Percentiles rank a stretch among this genome's conserved stretches.
Evolutionary conservation across 2,888 invertebrate genomes (phyloP).

Genomic region (Teinopalpus imperialis): DNA sequence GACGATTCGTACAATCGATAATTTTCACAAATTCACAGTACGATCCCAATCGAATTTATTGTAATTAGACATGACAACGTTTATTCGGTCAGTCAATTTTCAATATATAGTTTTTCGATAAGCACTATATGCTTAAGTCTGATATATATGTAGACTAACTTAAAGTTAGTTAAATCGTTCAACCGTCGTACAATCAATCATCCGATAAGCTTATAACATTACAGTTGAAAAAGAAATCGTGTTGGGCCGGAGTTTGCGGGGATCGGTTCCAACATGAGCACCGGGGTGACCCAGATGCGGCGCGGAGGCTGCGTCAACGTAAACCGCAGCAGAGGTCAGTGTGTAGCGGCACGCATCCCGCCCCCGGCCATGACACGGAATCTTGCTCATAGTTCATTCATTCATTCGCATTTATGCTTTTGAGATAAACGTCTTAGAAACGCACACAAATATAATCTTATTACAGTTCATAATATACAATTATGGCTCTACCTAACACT

Average conservation of each 20-base stretch:
- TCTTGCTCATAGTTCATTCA: conserved; percentile 28
- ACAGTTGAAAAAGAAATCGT: conserved; percentile 21
- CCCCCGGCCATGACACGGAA: conserved; percentile 50
- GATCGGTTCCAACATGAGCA: conserved; percentile 32
- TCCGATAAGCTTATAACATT: conserved; percentile 5
- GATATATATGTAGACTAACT: no score
- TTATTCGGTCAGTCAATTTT: no score
- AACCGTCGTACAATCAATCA: conserved; percentile 1
- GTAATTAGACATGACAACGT: no score
- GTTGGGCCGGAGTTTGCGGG: conserved; percentile 36
- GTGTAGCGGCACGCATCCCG: conserved; percentile 39
- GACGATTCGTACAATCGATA: no score
- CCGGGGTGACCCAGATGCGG: conserved; percentile 61
- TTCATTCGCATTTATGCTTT: background rate
- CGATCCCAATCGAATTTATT: no score
- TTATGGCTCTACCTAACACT: no score
- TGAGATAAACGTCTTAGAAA: no score
- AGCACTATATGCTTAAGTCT: no score
- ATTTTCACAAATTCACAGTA: no score
- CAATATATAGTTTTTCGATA: no score
- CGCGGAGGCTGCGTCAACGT: conserved; percentile 54
- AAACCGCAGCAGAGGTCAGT: conserved; percentile 56
- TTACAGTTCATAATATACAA: no score
- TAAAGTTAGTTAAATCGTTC: no score
- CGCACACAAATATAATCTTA: background rate